These are phyloP conservation scores for Stenchaetothrips biformis DNA, from an alignment of 2,888 invertebrate species.

Conservation along the genomic window DNA sequence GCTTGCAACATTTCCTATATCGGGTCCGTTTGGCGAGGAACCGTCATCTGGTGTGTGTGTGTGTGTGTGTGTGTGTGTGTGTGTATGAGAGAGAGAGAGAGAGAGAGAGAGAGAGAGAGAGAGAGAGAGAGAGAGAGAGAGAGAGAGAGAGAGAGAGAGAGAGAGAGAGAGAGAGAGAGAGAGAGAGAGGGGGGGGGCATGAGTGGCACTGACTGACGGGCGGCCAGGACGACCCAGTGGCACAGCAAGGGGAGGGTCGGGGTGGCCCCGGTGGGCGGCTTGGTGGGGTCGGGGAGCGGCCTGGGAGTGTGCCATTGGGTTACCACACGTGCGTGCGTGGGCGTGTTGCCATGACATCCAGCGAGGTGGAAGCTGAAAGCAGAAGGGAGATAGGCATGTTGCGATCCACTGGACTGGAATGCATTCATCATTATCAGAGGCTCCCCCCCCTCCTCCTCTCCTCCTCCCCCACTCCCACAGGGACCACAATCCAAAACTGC, in stretches of 20 bases:
- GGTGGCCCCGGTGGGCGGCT: background rate
- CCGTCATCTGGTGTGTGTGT: no score
- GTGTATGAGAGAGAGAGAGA: no score
- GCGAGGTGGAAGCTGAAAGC: constrained; percentile 5
- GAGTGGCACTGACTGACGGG: no score
- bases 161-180: constrained; percentile 13
- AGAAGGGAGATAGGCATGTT: background rate
- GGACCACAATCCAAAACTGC: background rate
- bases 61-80: no score
- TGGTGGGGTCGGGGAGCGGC: background rate
- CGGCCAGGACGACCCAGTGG: no score
- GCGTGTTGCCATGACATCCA: background rate
- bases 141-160: background rate
- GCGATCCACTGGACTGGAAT: background rate
- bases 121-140: background rate
- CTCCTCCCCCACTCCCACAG: background rate
- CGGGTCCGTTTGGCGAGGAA: no score
- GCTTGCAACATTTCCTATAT: no score
- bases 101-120: background rate
- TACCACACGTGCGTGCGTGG: background rate
- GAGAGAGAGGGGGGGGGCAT: background rate
- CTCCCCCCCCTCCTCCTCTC: background rate
- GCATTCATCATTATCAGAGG: constrained; percentile 9
- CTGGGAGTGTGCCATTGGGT: background rate
- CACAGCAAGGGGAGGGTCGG: background rate